Conservation (phyloP, 2,113 vertebrate species). For the Ophiodon elongatus region DNA sequence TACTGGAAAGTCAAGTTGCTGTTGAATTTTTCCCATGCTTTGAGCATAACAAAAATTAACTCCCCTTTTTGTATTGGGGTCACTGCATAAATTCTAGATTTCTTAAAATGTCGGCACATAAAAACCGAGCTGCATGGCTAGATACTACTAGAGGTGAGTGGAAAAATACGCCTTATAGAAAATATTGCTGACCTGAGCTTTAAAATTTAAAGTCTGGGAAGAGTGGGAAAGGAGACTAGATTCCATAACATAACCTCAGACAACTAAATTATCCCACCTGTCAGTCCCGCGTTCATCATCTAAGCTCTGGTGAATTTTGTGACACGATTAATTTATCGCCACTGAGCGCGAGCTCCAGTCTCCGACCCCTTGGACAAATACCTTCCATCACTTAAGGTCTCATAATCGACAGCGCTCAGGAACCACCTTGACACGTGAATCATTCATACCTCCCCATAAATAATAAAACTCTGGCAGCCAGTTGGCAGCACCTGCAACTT, state of each 20-base stretch:
- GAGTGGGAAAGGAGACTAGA: not conserved
- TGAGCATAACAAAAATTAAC: not conserved
- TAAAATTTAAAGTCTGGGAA: conserved; percentile 21
- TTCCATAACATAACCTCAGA: conserved; percentile 44
- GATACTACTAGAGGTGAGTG: not conserved
- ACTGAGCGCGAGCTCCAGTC: not conserved
- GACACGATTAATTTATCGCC: conserved; percentile 52
- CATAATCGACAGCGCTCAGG: conserved; percentile 63
- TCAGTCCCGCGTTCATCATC: conserved; percentile 35
- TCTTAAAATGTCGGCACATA: not conserved
- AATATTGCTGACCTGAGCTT: conserved; percentile 8
- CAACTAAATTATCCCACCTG: conserved; percentile 50
- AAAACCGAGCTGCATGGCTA: not conserved
- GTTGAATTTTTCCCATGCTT: not conserved
- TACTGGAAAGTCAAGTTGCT: conserved; percentile 11
- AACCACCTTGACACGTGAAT: conserved; percentile 75
- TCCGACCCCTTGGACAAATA: conserved; percentile 50
- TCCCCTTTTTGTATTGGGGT: not conserved
- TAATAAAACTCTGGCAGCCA: conserved; percentile 78
- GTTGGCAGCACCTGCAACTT: conserved; percentile 76
- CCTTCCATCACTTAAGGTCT: conserved; percentile 64
- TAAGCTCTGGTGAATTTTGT: conserved; percentile 38
- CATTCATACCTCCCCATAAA: conserved; percentile 82
- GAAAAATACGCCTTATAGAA: conserved; percentile 17
- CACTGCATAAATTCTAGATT: not conserved